phyloP scores from a whole-genome alignment of 1,140 invertebrate species.

The Bathynomus jamesi region DNA sequence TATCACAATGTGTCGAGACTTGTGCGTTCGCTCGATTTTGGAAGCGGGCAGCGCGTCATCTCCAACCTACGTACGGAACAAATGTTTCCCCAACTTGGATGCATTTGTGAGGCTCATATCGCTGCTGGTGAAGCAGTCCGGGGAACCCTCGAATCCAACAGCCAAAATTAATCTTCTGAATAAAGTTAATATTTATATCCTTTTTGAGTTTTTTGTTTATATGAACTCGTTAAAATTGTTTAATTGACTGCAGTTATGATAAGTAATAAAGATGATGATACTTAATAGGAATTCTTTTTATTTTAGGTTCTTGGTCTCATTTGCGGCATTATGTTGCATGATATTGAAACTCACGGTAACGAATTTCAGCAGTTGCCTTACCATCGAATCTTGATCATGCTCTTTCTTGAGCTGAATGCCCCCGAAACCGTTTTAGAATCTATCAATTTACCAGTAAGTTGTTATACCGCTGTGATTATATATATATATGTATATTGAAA shows the following conservation, averaged over 20 bases:
- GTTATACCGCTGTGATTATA: too few species aligned
- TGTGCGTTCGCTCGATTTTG: conserved; percentile 71
- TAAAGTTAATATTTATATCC: too few species aligned
- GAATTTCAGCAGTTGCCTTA: conserved; percentile 97
- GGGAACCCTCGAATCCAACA: conserved; percentile 74
- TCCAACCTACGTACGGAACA: conserved; percentile 56
- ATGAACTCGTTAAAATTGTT: not conserved
- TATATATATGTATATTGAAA: too few species aligned
- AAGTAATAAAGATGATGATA: too few species aligned
- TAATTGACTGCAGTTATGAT: too few species aligned
- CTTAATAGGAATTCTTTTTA: too few species aligned
- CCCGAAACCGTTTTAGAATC: conserved; percentile 85
- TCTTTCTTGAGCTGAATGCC: conserved; percentile 92
- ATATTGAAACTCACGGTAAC: conserved; percentile 73
- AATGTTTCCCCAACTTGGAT: conserved; percentile 92
- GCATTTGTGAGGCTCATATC: conserved; percentile 91
- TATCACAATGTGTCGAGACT: conserved; percentile 92
- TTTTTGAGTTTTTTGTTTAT: conserved; percentile 6
- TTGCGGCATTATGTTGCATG: conserved; percentile 84
- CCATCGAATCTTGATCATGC: conserved; percentile 92
- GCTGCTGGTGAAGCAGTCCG: conserved; percentile 85
- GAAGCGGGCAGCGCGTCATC: conserved; percentile 42
- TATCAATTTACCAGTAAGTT: conserved; percentile 70
- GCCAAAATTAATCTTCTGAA: conserved; percentile 96
- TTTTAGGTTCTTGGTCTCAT: conserved; percentile 78